Percentiles rank a stretch among this genome's conserved stretches.
Conservation (phyloP, 2,888 invertebrate genomes). For the Agrotis exclamationis region DNA sequence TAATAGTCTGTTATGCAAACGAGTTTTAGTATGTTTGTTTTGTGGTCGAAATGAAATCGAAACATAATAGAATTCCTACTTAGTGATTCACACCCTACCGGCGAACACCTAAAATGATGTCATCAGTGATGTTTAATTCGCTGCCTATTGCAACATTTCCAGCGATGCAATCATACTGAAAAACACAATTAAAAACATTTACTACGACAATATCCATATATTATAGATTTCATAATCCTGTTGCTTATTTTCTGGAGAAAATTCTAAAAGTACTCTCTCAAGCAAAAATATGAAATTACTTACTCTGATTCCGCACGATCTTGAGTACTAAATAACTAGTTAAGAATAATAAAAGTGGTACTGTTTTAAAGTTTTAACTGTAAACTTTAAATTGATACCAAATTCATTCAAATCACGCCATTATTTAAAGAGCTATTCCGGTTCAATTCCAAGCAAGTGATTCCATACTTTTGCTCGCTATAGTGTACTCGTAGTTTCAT, state of each 20-base stretch:
- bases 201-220: constrained; percentile 21
- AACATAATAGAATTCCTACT: constrained; percentile 39
- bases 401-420: too few relatives aligned
- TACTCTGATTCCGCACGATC: too few relatives aligned
- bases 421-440: too few relatives aligned
- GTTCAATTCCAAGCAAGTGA: too few relatives aligned
- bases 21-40: constrained; percentile 24
- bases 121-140: constrained; percentile 51
- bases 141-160: constrained; percentile 51
- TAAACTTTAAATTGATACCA: too few relatives aligned
- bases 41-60: constrained; percentile 30
- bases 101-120: constrained; percentile 56
- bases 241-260: constrained; percentile 34
- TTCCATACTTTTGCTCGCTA: too few relatives aligned
- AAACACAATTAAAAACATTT: constrained; percentile 35
- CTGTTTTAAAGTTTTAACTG: too few relatives aligned
- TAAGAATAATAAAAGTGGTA: too few relatives aligned
- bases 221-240: constrained; percentile 19
- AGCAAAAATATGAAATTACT: too few relatives aligned
- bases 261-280: constrained; percentile 3
- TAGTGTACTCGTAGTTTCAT: constrained; percentile 14
- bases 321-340: too few relatives aligned
- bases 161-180: constrained; percentile 31
- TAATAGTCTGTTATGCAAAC: constrained; percentile 49
- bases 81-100: constrained; percentile 51